These are phyloP conservation scores for Ivindomyrus marchei DNA, from an alignment of 2,113 vertebrate genomes.

Conservation along the genomic window DNA sequence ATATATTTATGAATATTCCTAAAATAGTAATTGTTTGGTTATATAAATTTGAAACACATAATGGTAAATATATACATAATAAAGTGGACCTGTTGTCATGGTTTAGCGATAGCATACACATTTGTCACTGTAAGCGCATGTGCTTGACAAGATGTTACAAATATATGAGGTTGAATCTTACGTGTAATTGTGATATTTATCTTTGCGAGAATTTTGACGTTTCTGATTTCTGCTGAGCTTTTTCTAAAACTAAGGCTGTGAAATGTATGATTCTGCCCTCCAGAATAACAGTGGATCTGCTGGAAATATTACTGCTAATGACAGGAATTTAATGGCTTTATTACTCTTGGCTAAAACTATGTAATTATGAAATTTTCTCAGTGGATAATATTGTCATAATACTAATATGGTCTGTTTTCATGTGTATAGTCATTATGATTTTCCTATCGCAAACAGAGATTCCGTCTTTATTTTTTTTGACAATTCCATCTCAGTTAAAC, in stretches of 20 bases:
- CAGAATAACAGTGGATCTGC: not conserved
- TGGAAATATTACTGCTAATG: not conserved
- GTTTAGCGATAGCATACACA: not conserved
- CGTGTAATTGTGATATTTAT: not conserved
- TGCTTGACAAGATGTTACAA: not conserved
- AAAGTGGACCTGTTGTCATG: not conserved
- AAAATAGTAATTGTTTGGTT: not conserved
- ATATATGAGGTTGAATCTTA: not conserved
- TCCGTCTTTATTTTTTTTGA: not conserved
- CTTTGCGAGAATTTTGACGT: not conserved
- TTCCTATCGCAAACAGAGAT: not conserved
- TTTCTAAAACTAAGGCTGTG: not conserved
- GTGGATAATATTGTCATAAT: not conserved
- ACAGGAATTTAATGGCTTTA: not conserved
- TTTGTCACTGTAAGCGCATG: conserved; percentile 1
- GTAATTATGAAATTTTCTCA: not conserved
- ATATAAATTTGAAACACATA: not conserved
- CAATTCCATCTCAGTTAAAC: not conserved
- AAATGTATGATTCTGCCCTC: not conserved
- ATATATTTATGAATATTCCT: not conserved
- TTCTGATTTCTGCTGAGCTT: not conserved
- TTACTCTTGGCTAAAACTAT: not conserved
- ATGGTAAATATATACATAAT: not conserved
- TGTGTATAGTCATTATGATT: not conserved
- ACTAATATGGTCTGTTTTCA: not conserved